Evolutionary conservation across 1,140 invertebrate genomes (phyloP), one percentile per base, ranked within the genome.

Genomic region (Nomia melanderi): DNA sequence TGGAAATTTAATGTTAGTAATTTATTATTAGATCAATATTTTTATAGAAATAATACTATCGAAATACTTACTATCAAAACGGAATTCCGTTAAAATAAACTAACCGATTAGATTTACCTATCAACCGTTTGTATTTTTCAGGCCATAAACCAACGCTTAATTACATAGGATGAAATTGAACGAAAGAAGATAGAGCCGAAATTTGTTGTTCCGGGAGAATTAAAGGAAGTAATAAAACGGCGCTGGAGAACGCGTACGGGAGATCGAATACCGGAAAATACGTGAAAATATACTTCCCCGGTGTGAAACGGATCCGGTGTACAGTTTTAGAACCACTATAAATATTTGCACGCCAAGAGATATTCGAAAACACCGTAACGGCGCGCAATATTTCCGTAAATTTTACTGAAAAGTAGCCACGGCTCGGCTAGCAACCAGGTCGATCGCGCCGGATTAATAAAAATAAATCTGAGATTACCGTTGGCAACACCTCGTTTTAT

Each of bases 391-490:
- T 62, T 74, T 65, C 47, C 60, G 60, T 74, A 65, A 74, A 74
- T 74, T 74, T 62, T 47, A 12, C 59, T 20, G 33, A 27, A 25
- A 64, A 64, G 60, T 54, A 65, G 53, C 63, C 57, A 17, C 70
- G 44, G 57, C 17, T 41, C 71, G 59, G 14, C 39, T 29, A 44
- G 60, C 47, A 74, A 65, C 62, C n/a, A 53, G 71, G 8, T 56
- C 71, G 62, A 74, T 74, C 71, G 39, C 8, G 4, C 33, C 5
- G 71, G 71, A 74, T 74, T 74, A 74, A 74, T 65, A 74, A 65
- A 74, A 74, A 65, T 74, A 74, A 65, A 74, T 74, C 71, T 65
- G 62, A 65, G 60, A 65, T 65, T 74, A 74, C 33, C n/a, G 29
- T n/a, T 44, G 29, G 27, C 57, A 17, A 1, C 62, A 39, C 54